Evolutionary conservation across 2,797 vertebrate genomes (phyloP), one percentile per base, ranked within the genome.

Genomic region (Ibycter americanus): DNA sequence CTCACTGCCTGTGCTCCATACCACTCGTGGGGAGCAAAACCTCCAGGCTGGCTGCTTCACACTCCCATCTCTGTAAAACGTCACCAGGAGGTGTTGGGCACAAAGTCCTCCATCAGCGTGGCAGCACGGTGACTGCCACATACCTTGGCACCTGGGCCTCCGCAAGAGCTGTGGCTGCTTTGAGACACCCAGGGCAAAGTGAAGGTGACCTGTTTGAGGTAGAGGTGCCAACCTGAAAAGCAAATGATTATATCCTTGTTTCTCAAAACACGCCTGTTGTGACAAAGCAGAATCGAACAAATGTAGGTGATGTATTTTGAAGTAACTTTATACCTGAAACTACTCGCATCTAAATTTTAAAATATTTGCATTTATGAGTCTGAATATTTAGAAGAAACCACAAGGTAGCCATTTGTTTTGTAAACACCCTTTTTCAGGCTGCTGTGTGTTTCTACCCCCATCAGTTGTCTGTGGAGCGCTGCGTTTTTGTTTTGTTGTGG

Each of bases 81-180:
- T 6, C 9, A 29, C 7, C 12, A 4, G 51, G n/a, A 65, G 42
- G 47, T 2, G 17, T 12, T 54, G 18, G 68, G 38, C 38, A 46
- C 18, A 44, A 25, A 22, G 8, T 26, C 6, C 38, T 62, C 66
- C 4, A 0, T 42, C 34, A 36, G 65, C 11, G 22, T 15, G n/a
- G 44, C 32, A 23, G 29, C 38, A 40, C 1, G 1, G 34, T 36
- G 47, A 17, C 54, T 73, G 46, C 38, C 3, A 1, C 1, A 1
- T 40, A 18, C 46, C 18, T 59, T 1, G 3, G 11, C 7, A 3
- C 6, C 1, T 36, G 49, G 8, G 27, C n/a, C 31, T 74, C 66
- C 6, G 0, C 25, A n/a, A 72, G 22, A 58, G 13, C 32, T 40
- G 6, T 31, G 46, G 47, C 42, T 65, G 38, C 52, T 61, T 49